Percentiles rank a stretch among this genome's conserved stretches.
Evolutionary conservation across 2,797 vertebrate species (phyloP).

Genomic region (Tympanoctomys barrerae): DNA sequence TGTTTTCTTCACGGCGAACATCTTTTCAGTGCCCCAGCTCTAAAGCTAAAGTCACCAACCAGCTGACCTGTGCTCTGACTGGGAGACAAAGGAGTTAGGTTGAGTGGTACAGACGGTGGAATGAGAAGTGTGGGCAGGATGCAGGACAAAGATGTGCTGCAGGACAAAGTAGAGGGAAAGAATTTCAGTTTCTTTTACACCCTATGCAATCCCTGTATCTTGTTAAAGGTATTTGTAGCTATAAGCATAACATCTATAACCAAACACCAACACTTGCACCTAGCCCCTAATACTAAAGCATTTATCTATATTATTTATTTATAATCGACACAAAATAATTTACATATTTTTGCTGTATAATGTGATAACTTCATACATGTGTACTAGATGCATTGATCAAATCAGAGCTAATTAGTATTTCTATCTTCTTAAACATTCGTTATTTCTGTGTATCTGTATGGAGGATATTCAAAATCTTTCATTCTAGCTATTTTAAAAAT

Average conservation of each 20-base stretch:
- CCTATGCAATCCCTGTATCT: neutral
- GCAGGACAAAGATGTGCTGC: neutral
- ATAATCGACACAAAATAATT: neutral
- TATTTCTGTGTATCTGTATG: neutral
- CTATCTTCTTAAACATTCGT: neutral
- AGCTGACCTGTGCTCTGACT: neutral
- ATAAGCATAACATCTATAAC: neutral
- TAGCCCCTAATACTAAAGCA: neutral
- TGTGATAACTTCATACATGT: neutral
- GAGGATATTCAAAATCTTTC: neutral
- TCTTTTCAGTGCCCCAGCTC: neutral
- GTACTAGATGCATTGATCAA: neutral
- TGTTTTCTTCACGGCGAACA: neutral
- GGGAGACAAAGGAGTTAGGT: neutral
- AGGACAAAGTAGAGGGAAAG: neutral
- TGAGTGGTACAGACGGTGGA: neutral
- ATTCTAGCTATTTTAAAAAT: neutral
- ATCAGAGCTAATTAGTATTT: neutral
- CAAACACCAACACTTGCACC: neutral
- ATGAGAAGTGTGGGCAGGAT: neutral
- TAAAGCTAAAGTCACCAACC: neutral
- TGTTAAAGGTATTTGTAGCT: neutral
- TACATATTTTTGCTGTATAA: neutral
- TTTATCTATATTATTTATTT: neutral
- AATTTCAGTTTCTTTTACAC: neutral